These are phyloP conservation scores for Falco berigora DNA, from an alignment of 2,797 vertebrate genomes.

Conservation along the genomic window DNA sequence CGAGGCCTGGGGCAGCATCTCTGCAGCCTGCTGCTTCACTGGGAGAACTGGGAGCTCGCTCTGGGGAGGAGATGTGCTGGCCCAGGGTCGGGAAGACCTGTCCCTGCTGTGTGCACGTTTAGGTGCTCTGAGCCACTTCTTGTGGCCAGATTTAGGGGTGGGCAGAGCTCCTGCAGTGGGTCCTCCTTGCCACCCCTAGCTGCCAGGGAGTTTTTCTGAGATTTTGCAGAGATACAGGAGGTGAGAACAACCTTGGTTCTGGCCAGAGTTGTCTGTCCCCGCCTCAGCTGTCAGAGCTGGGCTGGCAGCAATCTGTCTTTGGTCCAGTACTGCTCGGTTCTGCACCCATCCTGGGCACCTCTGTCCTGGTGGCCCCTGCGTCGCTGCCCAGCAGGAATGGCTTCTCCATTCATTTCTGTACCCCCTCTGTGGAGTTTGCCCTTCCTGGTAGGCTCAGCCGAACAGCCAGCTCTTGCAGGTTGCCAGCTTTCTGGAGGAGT, in stretches of 20 bases:
- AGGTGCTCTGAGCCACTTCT: neutral
- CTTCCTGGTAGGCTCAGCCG: neutral
- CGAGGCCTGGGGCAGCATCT: neutral
- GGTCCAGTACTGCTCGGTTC: neutral
- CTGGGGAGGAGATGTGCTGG: neutral
- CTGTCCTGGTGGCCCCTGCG: rapidly evolving
- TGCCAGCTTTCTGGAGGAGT: neutral
- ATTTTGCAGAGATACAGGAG: neutral
- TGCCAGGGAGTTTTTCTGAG: neutral
- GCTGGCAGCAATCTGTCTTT: neutral
- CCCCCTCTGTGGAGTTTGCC: neutral
- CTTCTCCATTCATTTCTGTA: neutral
- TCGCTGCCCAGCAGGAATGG: neutral
- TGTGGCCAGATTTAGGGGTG: rapidly evolving
- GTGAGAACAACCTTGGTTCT: neutral
- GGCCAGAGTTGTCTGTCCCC: neutral
- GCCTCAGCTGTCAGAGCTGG: neutral
- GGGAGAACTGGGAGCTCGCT: neutral
- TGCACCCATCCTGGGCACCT: neutral
- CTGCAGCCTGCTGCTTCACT: neutral
- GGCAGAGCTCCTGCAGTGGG: neutral
- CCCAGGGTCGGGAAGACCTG: neutral
- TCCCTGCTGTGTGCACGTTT: rapidly evolving
- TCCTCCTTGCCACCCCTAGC: neutral
- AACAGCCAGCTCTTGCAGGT: neutral